Evolutionary conservation across 1,140 invertebrate genomes (phyloP), one percentile per base, ranked within the genome.

Genomic region (Caenorhabditis remanei): DNA sequence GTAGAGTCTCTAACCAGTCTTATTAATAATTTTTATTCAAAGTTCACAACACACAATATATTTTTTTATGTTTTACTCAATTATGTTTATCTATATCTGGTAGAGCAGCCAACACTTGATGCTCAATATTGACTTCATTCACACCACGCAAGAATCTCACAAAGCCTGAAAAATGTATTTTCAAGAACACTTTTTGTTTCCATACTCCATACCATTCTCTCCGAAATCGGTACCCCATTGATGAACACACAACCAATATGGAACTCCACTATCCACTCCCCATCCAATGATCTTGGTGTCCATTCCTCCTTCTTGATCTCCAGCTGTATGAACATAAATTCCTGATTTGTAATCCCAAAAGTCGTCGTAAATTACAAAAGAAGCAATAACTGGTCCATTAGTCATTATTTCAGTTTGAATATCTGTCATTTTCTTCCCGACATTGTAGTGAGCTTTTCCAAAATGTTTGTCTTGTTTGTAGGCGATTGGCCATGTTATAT

Each of bases 241-340:
- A 24, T 79, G 71, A 21, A 79, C 71, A 24, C 71, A 79, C 3
- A 50, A n/a, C 71, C 71, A 79, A 24, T 79, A 79, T 53, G 71
- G 71, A 9, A 79, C 71, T 21, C 71, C 71, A 79, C 53, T 79
- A 50, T 79, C 71, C 19, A 79, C 71, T 50, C 71, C 71, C 71
- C 71, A 79, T 50, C 71, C 71, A 14, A 79, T 79, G 16, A 79
- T 79, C 53, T 79, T 79, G n/a, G 71, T 79, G n/a, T 79, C 71
- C 71, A 79, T 79, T 50, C 71, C 71, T 53, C 71, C 71, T 50
- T 79, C 71, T 79, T 79, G 43, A 79, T 79, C 71, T 79, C 71
- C 71, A 7, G 71, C 71, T 21, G 71, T 79, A 79, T 79, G 71
- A 40, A 79, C 71, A 79, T 79, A 79, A n/a, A 79, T 79, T 32